These are phyloP conservation scores for Pocillopora grandis DNA, from an alignment of 92 coral and sea anemone species.

Conservation along the genomic window DNA sequence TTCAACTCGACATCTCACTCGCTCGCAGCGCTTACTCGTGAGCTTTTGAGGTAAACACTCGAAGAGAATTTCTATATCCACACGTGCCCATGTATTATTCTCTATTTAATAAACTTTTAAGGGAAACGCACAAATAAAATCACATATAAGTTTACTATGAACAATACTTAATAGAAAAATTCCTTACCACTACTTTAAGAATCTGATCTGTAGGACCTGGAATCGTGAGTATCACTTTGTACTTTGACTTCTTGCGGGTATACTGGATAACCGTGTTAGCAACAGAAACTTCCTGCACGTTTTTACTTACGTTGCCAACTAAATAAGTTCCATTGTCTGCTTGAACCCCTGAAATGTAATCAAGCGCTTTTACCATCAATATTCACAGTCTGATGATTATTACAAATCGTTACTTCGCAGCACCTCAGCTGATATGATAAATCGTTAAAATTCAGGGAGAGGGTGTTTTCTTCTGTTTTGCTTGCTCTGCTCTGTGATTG, in stretches of 20 bases:
- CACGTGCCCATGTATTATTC: too few relatives aligned
- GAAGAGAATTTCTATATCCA: too few relatives aligned
- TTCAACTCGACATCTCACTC: too few relatives aligned
- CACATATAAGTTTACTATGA: too few relatives aligned
- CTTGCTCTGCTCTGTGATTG: background rate
- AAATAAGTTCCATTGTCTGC: constrained; percentile 16
- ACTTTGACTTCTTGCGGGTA: background rate
- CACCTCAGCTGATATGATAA: background rate
- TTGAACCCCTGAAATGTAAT: background rate
- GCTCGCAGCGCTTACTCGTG: too few relatives aligned
- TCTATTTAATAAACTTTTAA: too few relatives aligned
- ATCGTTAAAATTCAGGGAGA: too few relatives aligned
- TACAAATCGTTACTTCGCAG: too few relatives aligned
- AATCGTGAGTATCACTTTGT: background rate
- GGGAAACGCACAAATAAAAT: too few relatives aligned
- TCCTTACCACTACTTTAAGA: constrained; percentile 9
- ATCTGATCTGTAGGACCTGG: background rate
- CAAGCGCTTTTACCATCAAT: background rate
- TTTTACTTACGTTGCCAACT: background rate
- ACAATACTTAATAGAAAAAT: background rate
- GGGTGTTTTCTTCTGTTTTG: background rate
- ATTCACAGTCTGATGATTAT: too few relatives aligned
- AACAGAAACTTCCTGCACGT: background rate
- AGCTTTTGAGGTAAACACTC: too few relatives aligned
- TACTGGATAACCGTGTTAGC: background rate